Evolutionary conservation across 2,888 invertebrate species (phyloP).

Genomic region (Stenolophus ochropezus): DNA sequence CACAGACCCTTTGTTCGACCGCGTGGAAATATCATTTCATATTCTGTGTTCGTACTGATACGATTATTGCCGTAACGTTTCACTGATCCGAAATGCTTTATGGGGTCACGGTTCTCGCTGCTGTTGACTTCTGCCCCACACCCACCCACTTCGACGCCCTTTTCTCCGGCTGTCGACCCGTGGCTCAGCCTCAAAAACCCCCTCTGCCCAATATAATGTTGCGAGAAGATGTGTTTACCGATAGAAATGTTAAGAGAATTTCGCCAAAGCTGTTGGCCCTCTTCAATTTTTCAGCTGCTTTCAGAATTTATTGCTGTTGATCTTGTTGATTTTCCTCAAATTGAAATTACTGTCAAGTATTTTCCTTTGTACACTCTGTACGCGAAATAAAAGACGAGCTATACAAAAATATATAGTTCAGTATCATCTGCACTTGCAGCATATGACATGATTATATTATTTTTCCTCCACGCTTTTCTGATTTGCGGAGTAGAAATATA

Average conservation of each 20-base stretch:
- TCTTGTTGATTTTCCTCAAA: not conserved
- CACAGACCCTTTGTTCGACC: slow-evolving; percentile 55
- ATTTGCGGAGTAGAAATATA: too few relatives aligned
- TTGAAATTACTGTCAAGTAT: not conserved
- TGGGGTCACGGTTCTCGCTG: slow-evolving; percentile 41
- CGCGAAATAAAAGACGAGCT: too few relatives aligned
- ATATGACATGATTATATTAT: too few relatives aligned
- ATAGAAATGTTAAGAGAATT: slow-evolving; percentile 16
- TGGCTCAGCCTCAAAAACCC: not conserved
- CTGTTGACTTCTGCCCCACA: slow-evolving; percentile 9
- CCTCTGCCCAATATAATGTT: slow-evolving; percentile 30
- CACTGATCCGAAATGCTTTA: slow-evolving; percentile 55
- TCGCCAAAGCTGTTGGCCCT: not conserved
- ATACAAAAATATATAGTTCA: too few relatives aligned
- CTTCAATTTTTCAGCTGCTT: not conserved
- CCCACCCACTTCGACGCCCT: slow-evolving; percentile 19
- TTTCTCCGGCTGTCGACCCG: slow-evolving; percentile 11
- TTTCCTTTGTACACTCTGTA: too few relatives aligned
- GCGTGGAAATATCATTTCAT: slow-evolving; percentile 59
- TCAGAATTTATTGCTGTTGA: not conserved
- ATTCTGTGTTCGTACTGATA: slow-evolving; percentile 58
- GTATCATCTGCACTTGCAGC: too few relatives aligned
- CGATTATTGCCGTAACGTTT: slow-evolving; percentile 59
- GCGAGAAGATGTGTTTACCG: slow-evolving; percentile 10
- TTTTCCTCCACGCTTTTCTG: too few relatives aligned